phyloP scores from a whole-genome alignment of 2,797 vertebrate species.

The Pseudocheirus occidentalis region DNA sequence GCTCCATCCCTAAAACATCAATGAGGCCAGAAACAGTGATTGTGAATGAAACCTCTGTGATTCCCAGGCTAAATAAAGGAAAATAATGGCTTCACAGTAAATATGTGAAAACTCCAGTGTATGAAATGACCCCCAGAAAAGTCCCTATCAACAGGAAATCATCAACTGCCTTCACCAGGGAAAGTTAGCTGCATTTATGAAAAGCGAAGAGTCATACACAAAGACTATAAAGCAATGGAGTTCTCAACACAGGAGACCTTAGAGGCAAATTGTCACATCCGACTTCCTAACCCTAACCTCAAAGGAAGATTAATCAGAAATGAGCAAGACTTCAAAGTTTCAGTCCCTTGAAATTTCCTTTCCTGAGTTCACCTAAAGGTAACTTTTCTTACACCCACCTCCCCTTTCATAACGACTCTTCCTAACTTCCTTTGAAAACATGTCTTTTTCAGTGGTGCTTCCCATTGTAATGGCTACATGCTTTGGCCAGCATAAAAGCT shows the following conservation, averaged over 20 bases:
- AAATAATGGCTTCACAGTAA: conserved; percentile 57
- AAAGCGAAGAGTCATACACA: conserved; percentile 31
- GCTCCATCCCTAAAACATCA: not conserved
- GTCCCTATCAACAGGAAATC: conserved; percentile 49
- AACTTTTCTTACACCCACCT: not conserved
- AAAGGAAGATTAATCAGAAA: conserved; percentile 11
- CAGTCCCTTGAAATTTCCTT: conserved; percentile 15
- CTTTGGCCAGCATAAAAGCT: not conserved
- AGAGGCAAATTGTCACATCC: conserved; percentile 16
- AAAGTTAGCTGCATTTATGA: conserved; percentile 69
- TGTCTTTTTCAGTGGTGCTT: not conserved
- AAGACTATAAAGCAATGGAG: conserved; percentile 33
- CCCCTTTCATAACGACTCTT: not conserved
- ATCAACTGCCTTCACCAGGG: conserved; percentile 54
- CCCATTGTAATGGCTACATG: not conserved
- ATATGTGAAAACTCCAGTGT: conserved; percentile 65
- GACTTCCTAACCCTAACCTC: not conserved
- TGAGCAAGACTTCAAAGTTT: conserved; percentile 6
- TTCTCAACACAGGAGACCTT: conserved; percentile 50
- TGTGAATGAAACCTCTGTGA: not conserved
- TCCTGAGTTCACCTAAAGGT: conserved; percentile 5
- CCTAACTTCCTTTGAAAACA: not conserved
- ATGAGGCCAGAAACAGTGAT: not conserved
- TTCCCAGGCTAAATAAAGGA: conserved; percentile 58
- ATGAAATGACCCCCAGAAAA: conserved; percentile 72